phyloP scores from a whole-genome alignment of 2,797 vertebrate genomes.

The Apogon hyalosoma region DNA sequence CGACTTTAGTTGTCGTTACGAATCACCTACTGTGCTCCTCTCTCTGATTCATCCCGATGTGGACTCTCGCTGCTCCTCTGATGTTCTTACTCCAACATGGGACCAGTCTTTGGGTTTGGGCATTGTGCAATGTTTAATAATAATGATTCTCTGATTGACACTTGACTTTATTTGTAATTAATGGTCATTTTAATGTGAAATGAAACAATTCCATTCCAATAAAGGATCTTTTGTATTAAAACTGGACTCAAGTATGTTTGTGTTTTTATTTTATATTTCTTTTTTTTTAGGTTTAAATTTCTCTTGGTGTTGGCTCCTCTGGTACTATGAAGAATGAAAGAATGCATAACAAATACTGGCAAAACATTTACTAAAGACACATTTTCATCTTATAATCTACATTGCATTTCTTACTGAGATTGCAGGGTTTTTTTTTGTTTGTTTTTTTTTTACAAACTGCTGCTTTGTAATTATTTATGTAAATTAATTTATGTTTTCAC shows the following conservation, averaged over 20 bases:
- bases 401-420: no score
- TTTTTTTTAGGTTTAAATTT: neutral
- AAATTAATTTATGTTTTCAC: no score
- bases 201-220: slow-evolving; percentile 50
- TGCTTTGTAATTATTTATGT: no score
- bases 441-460: no score
- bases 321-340: no score
- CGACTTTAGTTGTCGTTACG: neutral
- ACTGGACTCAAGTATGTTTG: no score
- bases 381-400: no score
- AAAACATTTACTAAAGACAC: no score
- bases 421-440: no score
- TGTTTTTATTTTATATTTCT: neutral
- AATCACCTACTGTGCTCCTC: neutral
- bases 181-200: slow-evolving; percentile 50
- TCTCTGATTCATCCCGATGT: neutral
- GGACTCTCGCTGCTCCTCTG: slow-evolving; percentile 23
- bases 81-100: slow-evolving; percentile 6
- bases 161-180: slow-evolving; percentile 41
- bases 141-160: slow-evolving; percentile 33
- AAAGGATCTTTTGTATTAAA: slow-evolving; percentile 50
- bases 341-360: no score
- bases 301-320: neutral
- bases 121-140: slow-evolving; percentile 72
- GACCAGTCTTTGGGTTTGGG: slow-evolving; percentile 52